phyloP scores from a whole-genome alignment of 2,888 invertebrate species.

The Sarcophaga subvicina region DNA sequence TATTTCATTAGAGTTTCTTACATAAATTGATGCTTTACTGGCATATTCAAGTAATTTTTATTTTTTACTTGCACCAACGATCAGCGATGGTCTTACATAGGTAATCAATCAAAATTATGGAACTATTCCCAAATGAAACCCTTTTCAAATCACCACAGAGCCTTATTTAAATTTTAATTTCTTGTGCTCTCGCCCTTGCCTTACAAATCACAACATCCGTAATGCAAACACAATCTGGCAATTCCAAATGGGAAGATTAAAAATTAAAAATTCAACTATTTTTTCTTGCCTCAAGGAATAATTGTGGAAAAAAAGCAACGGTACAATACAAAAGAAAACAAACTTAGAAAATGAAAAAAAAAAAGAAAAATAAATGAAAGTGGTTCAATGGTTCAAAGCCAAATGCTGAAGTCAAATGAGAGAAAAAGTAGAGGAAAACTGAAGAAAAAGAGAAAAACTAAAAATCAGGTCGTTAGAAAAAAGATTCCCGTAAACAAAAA shows the following conservation, averaged over 20 bases:
- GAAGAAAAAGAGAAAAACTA: neutral
- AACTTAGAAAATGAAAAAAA: slow-evolving; percentile 4
- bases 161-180: neutral
- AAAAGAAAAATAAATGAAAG: slow-evolving; percentile 5
- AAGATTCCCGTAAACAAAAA: neutral
- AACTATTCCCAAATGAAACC: too few relatives aligned
- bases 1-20: too few relatives aligned
- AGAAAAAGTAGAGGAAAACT: neutral
- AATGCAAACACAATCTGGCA: slow-evolving; percentile 34
- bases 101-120: too few relatives aligned
- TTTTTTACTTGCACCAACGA: too few relatives aligned
- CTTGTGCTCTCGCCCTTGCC: neutral
- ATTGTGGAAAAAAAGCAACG: slow-evolving; percentile 19
- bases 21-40: too few relatives aligned
- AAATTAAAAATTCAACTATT: slow-evolving; percentile 33
- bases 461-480: slow-evolving; percentile 55
- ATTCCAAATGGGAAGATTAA: slow-evolving; percentile 17
- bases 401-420: slow-evolving; percentile 10
- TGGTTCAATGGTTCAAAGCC: slow-evolving; percentile 58
- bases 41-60: too few relatives aligned
- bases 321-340: neutral
- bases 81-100: too few relatives aligned
- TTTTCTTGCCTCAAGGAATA: slow-evolving; percentile 38
- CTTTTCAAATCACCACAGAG: neutral
- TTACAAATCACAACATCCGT: slow-evolving; percentile 21